phyloP scores from a whole-genome alignment of 2,113 vertebrate species.

The Mixornis gularis region DNA sequence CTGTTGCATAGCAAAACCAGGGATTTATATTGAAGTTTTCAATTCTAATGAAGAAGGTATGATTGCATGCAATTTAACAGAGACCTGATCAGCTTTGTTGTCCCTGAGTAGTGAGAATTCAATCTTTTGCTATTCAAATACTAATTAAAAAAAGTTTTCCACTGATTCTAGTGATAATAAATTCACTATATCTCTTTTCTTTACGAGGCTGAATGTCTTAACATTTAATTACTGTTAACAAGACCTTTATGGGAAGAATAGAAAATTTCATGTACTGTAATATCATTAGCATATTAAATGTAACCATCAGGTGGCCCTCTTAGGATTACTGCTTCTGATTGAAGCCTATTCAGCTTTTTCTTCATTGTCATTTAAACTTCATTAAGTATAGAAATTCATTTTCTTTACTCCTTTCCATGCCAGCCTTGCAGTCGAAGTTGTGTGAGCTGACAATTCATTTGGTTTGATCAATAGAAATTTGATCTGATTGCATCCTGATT shows the following conservation, averaged over 20 bases:
- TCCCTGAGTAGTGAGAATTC: conserved; percentile 51
- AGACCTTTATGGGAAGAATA: conserved; percentile 69
- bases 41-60: conserved; percentile 40
- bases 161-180: conserved; percentile 59
- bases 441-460: conserved; percentile 27
- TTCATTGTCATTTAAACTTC: conserved; percentile 51
- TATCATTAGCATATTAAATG: conserved; percentile 72
- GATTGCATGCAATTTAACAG: conserved; percentile 43
- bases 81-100: conserved; percentile 16
- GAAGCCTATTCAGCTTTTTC: conserved; percentile 48
- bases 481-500: conserved; percentile 6
- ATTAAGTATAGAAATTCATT: conserved; percentile 36
- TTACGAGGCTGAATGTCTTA: conserved; percentile 62
- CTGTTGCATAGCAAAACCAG: not conserved
- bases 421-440: not conserved
- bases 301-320: conserved; percentile 68
- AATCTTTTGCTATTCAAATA: conserved; percentile 65
- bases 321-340: conserved; percentile 57
- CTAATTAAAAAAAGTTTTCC: conserved; percentile 59
- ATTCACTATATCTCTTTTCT: conserved; percentile 64
- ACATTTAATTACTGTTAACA: conserved; percentile 77
- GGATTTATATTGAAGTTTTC: not conserved
- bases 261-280: conserved; percentile 66
- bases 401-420: not conserved
- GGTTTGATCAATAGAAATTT: not conserved